These are phyloP conservation scores for mouse (Mus musculus) DNA, from an alignment of 2,113 vertebrate species.

Conservation along the genomic window DNA sequence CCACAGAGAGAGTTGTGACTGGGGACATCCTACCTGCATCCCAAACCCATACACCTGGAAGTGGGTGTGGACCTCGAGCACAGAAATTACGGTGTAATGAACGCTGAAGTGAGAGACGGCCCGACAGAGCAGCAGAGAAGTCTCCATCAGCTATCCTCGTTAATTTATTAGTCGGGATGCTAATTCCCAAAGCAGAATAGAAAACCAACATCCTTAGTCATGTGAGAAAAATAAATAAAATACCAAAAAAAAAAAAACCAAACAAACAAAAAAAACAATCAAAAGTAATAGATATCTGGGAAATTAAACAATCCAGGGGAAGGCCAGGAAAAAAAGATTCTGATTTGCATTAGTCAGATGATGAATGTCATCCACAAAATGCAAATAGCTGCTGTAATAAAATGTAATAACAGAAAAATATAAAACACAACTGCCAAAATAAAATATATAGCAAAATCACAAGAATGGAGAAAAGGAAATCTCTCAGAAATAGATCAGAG, in stretches of 20 bases:
- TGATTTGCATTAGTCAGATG: background rate
- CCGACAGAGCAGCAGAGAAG: background rate
- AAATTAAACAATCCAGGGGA: background rate
- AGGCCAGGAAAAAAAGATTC: background rate
- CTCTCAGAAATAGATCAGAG: background rate
- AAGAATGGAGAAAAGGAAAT: background rate
- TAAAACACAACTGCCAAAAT: background rate
- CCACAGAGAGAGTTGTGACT: background rate
- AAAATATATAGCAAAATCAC: background rate
- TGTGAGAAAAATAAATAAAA: background rate
- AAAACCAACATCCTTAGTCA: background rate
- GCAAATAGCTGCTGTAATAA: background rate
- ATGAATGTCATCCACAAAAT: background rate
- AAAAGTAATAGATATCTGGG: slow-evolving; percentile 20
- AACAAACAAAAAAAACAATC: background rate
- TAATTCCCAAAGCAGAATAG: background rate
- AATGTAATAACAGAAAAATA: background rate
- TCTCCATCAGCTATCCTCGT: too few species aligned
- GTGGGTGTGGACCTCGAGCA: background rate
- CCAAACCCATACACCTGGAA: background rate
- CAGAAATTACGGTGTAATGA: background rate
- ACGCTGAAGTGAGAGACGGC: background rate
- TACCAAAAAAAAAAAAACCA: too few species aligned
- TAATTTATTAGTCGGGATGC: background rate
- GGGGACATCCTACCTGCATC: too few species aligned